phyloP scores from a whole-genome alignment of 2,113 vertebrate genomes.

The Apteryx mantelli region DNA sequence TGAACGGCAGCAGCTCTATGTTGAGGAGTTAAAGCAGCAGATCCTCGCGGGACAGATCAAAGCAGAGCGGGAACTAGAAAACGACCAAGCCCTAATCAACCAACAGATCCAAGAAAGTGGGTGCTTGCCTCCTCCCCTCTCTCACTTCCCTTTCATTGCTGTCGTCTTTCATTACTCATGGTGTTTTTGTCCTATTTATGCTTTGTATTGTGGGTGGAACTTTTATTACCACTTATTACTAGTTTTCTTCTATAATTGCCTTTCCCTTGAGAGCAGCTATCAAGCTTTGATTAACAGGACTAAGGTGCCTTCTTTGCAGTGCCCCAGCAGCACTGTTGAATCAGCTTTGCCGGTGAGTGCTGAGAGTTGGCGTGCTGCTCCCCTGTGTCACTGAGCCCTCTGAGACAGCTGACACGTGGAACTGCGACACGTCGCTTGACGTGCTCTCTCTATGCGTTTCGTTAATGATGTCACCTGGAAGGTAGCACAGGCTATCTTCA shows the following conservation, averaged over 20 bases:
- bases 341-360: background rate
- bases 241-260: background rate
- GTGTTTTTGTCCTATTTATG: background rate
- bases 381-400: background rate
- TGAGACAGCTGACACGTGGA: background rate
- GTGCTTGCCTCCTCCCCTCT: conserved; percentile 42
- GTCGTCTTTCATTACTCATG: background rate
- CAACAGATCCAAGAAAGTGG: conserved; percentile 85
- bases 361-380: background rate
- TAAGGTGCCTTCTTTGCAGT: background rate
- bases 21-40: conserved; percentile 84
- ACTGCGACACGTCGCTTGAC: rapidly evolving
- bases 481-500: background rate
- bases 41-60: conserved; percentile 83
- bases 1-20: conserved; percentile 79
- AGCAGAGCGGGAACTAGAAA: conserved; percentile 84
- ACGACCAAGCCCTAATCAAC: conserved; percentile 80
- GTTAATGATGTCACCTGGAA: background rate
- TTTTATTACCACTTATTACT: background rate
- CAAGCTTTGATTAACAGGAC: background rate
- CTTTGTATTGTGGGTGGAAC: conserved; percentile 5
- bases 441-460: background rate
- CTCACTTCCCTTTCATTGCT: background rate
- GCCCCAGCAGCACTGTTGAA: background rate
- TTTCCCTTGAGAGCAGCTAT: background rate